Conservation (phyloP, 2,888 invertebrate species). For the Syritta pipiens region DNA sequence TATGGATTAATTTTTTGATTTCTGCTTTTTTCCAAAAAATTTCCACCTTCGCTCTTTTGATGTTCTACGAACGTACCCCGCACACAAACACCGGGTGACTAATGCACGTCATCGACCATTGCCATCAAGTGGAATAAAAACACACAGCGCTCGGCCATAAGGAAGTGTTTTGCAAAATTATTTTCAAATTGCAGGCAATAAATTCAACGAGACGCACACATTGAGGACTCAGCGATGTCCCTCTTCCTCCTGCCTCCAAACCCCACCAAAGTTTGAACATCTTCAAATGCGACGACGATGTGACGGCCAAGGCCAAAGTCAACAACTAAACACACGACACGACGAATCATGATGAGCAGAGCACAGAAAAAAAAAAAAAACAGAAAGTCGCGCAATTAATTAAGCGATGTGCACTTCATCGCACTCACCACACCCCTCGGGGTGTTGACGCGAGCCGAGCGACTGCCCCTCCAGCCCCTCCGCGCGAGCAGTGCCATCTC, state of each 20-base stretch:
- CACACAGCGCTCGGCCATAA: constrained; percentile 43
- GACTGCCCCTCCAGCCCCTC: neutral
- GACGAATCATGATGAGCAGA: constrained; percentile 13
- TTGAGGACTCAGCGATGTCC: neutral
- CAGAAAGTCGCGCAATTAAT: constrained; percentile 63
- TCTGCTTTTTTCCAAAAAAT: neutral
- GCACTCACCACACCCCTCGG: constrained; percentile 60
- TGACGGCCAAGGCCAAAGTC: constrained; percentile 66
- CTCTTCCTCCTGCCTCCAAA: constrained; percentile 54
- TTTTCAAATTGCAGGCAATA: constrained; percentile 61
- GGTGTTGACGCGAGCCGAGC: neutral
- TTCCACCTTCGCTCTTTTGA: neutral
- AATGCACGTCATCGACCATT: constrained; percentile 11
- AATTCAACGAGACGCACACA: constrained; percentile 26
- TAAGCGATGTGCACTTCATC: constrained; percentile 67
- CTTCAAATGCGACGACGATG: constrained; percentile 25
- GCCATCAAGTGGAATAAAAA: constrained; percentile 14
- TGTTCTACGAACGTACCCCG: neutral
- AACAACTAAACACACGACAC: constrained; percentile 9
- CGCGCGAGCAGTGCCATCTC: constrained; percentile 12
- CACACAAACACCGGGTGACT: constrained; percentile 1
- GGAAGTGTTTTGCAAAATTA: constrained; percentile 65
- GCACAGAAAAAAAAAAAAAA: constrained; percentile 52
- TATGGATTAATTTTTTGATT: too few relatives aligned
- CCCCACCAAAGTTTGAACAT: constrained; percentile 24